These are phyloP conservation scores for Phoronis australis DNA, from an alignment of 2,888 invertebrate species.

Conservation along the genomic window DNA sequence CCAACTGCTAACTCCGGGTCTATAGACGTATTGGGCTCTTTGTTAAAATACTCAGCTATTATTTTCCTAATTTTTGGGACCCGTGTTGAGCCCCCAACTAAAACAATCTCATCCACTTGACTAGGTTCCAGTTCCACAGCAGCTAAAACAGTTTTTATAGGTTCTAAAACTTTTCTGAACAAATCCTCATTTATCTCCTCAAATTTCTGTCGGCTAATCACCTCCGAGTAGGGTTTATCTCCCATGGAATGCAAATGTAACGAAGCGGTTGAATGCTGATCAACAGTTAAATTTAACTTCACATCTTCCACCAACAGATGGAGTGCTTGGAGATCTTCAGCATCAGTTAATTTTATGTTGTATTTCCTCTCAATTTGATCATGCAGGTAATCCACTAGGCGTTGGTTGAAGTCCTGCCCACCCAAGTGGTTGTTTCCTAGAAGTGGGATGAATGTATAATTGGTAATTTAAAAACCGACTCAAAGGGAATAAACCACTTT, in stretches of 20 bases:
- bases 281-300: slow-evolving; percentile 49
- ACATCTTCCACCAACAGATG: slow-evolving; percentile 51
- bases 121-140: slow-evolving; percentile 39
- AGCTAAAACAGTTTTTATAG: slow-evolving; percentile 52
- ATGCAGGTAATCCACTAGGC: slow-evolving; percentile 46
- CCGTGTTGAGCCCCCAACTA: slow-evolving; percentile 57
- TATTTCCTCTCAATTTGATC: slow-evolving; percentile 34
- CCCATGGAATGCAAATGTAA: slow-evolving; percentile 36
- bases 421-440: slow-evolving; percentile 56
- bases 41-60: slow-evolving; percentile 52
- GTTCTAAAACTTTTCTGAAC: slow-evolving; percentile 52
- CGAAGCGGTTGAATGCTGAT: slow-evolving; percentile 27
- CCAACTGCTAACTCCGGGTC: slow-evolving; percentile 57
- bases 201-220: slow-evolving; percentile 50
- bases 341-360: slow-evolving; percentile 38
- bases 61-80: slow-evolving; percentile 54
- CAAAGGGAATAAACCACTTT: too few species aligned
- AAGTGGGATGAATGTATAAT: too few species aligned
- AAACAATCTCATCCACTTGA: slow-evolving; percentile 55
- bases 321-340: slow-evolving; percentile 53
- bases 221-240: slow-evolving; percentile 27
- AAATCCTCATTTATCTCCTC: slow-evolving; percentile 54
- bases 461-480: too few species aligned
- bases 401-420: slow-evolving; percentile 57
- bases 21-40: slow-evolving; percentile 40